A percentile compares a stretch with the other conserved stretches of the same genome.
Conservation (phyloP, 2,888 invertebrate species). For the Dexiosoma caninum region DNA sequence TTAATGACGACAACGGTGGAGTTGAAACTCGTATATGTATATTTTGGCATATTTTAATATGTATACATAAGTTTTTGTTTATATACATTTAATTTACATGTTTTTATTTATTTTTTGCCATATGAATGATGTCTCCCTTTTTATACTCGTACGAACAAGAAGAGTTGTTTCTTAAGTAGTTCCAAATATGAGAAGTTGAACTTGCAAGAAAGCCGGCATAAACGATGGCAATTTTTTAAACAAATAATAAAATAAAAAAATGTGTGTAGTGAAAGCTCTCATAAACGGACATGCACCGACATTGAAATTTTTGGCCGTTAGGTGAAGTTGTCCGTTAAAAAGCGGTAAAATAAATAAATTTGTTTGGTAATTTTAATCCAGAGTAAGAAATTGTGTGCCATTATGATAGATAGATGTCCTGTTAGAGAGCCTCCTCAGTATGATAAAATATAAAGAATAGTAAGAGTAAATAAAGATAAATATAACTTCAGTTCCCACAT, state of each 20-base stretch:
- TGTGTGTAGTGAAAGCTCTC: too few species aligned
- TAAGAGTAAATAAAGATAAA: too few species aligned
- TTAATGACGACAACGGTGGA: slow-evolving; percentile 28
- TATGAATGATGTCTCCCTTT: slow-evolving; percentile 18
- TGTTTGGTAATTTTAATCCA: too few species aligned
- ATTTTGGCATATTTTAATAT: slow-evolving; percentile 45
- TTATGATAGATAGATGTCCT: too few species aligned
- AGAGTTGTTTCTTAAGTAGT: slow-evolving; percentile 52
- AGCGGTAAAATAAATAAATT: too few species aligned
- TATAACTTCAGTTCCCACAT: too few species aligned
- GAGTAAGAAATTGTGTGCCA: too few species aligned
- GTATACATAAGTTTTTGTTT: slow-evolving; percentile 20
- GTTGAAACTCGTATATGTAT: slow-evolving; percentile 1
- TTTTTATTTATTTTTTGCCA: background rate
- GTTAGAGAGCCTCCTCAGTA: too few species aligned
- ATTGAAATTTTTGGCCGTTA: too few species aligned
- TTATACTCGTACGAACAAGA: slow-evolving; percentile 30
- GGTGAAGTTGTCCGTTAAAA: too few species aligned
- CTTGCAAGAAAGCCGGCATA: slow-evolving; percentile 45
- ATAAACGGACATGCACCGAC: too few species aligned
- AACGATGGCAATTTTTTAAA: slow-evolving; percentile 15
- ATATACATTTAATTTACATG: background rate
- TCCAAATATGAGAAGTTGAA: slow-evolving; percentile 12
- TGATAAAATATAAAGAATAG: too few species aligned
- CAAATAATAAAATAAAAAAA: background rate